Conservation (phyloP, 2,888 invertebrate species). For the Leptopilina myrica region DNA sequence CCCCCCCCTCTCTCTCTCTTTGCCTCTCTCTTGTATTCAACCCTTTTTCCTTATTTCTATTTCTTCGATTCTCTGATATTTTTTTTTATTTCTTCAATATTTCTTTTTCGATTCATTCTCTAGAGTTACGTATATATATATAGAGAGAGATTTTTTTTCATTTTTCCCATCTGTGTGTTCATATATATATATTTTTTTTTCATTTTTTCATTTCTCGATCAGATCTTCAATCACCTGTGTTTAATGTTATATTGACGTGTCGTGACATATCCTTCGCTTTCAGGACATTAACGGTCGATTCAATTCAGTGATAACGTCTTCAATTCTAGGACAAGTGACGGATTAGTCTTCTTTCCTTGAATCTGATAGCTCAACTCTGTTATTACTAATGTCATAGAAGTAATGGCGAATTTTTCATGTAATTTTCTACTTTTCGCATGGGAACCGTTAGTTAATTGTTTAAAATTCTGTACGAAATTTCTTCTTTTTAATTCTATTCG, state of each 20-base stretch:
- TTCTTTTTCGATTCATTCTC: conserved; percentile 15
- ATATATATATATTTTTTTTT: conserved; percentile 13
- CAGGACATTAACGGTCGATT: conserved; percentile 44
- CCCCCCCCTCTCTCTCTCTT: not conserved
- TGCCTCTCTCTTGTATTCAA: conserved; percentile 2
- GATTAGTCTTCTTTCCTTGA: conserved; percentile 30
- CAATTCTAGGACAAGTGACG: conserved; percentile 38
- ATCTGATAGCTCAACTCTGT: not conserved
- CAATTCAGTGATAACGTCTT: conserved; percentile 41
- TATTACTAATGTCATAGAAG: too few species aligned
- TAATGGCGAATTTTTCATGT: too few species aligned
- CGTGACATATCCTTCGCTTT: conserved; percentile 44
- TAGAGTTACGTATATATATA: not conserved
- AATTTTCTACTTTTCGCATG: too few species aligned
- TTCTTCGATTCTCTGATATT: conserved; percentile 7
- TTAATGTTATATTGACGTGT: conserved; percentile 58
- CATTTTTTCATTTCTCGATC: conserved; percentile 37
- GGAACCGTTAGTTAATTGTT: too few species aligned
- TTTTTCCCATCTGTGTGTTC: not conserved
- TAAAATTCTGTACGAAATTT: too few species aligned
- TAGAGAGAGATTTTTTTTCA: not conserved
- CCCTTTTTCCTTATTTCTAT: conserved; percentile 33
- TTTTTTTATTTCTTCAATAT: not conserved
- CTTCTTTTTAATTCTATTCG: too few species aligned
- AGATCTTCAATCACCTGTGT: conserved; percentile 38